Evolutionary conservation across 1,140 invertebrate genomes (phyloP), one percentile per base, ranked within the genome.

Genomic region (Bombus balteatus): DNA sequence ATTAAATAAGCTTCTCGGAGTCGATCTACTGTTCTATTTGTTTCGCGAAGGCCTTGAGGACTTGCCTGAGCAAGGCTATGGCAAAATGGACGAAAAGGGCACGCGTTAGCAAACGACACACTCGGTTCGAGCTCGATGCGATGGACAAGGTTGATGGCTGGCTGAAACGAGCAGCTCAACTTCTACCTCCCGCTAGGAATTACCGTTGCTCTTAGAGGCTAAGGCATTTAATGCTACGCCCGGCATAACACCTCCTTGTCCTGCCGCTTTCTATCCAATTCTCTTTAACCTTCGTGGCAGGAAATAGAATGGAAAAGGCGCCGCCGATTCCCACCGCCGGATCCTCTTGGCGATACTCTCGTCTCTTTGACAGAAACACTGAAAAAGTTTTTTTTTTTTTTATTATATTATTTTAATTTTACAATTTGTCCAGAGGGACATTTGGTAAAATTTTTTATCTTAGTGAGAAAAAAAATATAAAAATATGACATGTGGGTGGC

Each of bases 151-250:
- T 81, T 57, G 82, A 86, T 84, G 84, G 71, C 74, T 82, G 87
- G 53, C 74, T 88, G 78, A 89, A 91, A 89, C 87, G 88, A 91
- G 88, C 88, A 82, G 87, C 85, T 88, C 86, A 92, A 92, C 86
- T 90, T 90, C 85, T 89, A 93, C 93, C 94, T 88, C 94, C 94
- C 75, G 93, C 90, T 79, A 92, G 85, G 94, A 94, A 94, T 94
- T 94, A 94, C 94, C 94, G 94, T 88, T 93, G 94, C 94, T 94
- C 94, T 94, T 94, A 94, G 82, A 78, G 92, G 87, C 90, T 86
- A 82, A 77, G 89, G 92, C 93, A 94, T 94, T 93, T 94, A 94
- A 94, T 94, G 93, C 87, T 90, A 91, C 89, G 83, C 75, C 70
- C 77, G 79, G 53, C 80, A 82, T 91, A 91, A 90, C 90, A 81